A percentile compares a stretch with the other conserved stretches of the same genome.
These are phyloP conservation scores for Bovichtus variegatus DNA, from an alignment of 2,797 vertebrate genomes.

Conservation along the genomic window DNA sequence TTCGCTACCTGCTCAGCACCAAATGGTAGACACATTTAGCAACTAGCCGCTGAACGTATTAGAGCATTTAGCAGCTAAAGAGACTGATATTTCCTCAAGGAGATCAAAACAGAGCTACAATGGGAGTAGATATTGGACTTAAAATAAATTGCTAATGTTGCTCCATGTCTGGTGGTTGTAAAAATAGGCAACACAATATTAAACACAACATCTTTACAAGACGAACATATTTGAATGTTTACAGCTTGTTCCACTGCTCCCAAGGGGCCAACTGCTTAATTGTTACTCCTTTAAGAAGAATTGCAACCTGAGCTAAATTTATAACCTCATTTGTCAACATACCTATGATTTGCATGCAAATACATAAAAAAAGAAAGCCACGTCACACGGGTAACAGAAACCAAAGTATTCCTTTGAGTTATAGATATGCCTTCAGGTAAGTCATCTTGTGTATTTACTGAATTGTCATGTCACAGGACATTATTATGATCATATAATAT, in stretches of 20 bases:
- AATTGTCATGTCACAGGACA: neutral
- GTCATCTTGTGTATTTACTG: slow-evolving; percentile 18
- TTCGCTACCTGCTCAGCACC: neutral
- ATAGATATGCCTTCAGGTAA: slow-evolving; percentile 5
- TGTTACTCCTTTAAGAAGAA: neutral
- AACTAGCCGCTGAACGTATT: neutral
- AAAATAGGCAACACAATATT: neutral
- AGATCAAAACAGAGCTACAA: neutral
- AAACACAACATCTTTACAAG: neutral
- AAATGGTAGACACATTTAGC: neutral
- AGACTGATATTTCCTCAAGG: neutral
- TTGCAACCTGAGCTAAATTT: neutral
- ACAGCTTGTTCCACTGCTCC: neutral
- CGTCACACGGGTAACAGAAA: neutral
- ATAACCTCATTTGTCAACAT: slow-evolving; percentile 6
- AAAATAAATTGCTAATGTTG: neutral
- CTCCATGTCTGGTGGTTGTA: neutral
- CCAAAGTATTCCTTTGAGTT: neutral
- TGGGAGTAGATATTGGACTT: neutral
- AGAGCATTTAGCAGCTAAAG: neutral
- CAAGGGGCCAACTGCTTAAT: neutral
- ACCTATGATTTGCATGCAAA: slow-evolving; percentile 10
- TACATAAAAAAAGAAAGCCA: neutral
- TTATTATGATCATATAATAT: slow-evolving; percentile 1
- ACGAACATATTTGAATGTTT: neutral